A percentile compares a stretch with the other conserved stretches of the same genome.
Evolutionary conservation across 2,888 invertebrate species (phyloP).

Genomic region (Meiosimyza platycephala): DNA sequence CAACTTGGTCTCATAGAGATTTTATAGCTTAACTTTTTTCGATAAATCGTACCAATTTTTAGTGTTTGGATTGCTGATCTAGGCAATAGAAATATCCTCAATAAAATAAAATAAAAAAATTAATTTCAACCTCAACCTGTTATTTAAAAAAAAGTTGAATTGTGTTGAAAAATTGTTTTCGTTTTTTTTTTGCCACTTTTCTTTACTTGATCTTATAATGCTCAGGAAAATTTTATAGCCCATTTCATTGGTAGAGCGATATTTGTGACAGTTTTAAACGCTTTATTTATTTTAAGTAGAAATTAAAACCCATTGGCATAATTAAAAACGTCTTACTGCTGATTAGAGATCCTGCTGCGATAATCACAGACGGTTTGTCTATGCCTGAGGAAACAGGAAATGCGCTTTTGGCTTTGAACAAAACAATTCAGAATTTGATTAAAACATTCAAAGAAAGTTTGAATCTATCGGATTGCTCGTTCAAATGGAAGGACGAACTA

Average conservation of each 20-base stretch:
- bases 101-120: too few species aligned
- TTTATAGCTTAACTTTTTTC: too few species aligned
- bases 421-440: slow-evolving; percentile 53
- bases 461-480: slow-evolving; percentile 45
- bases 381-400: slow-evolving; percentile 58
- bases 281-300: slow-evolving; percentile 40
- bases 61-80: too few species aligned
- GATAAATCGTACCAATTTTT: too few species aligned
- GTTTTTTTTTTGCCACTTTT: too few species aligned
- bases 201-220: too few species aligned
- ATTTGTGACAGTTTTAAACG: background rate
- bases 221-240: too few species aligned
- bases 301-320: slow-evolving; percentile 55
- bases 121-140: too few species aligned
- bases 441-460: slow-evolving; percentile 49
- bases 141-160: too few species aligned
- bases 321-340: slow-evolving; percentile 55
- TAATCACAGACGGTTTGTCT: slow-evolving; percentile 59
- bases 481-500: slow-evolving; percentile 57
- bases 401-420: slow-evolving; percentile 59
- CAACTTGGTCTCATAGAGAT: too few species aligned
- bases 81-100: too few species aligned
- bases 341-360: slow-evolving; percentile 50
- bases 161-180: too few species aligned
- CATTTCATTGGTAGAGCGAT: background rate